Percentiles rank a stretch among this genome's conserved stretches.
Conservation (phyloP, 2,888 invertebrate genomes). For the Cosmorhoe ocellata region DNA sequence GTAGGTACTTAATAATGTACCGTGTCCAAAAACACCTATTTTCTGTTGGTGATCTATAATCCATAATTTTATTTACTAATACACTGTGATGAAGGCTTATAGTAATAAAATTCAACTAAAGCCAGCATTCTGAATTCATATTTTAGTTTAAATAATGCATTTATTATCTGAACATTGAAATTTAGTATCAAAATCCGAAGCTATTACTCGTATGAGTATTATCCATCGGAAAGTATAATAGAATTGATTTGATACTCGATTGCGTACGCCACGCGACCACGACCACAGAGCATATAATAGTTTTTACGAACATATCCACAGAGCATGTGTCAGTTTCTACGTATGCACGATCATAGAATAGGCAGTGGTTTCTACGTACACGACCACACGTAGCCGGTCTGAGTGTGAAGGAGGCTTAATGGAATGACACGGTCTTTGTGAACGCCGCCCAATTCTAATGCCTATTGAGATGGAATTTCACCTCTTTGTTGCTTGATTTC, state of each 20-base stretch:
- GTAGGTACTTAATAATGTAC: neutral
- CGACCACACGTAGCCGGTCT: constrained; percentile 58
- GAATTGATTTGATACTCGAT: constrained; percentile 77
- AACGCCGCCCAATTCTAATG: constrained; percentile 81
- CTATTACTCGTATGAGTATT: constrained; percentile 44
- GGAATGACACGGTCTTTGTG: constrained; percentile 81
- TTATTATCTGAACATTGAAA: constrained; percentile 15
- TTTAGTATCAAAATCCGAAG: constrained; percentile 28
- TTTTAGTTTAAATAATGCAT: constrained; percentile 18
- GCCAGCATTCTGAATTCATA: constrained; percentile 11
- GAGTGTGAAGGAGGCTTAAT: constrained; percentile 78
- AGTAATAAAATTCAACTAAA: constrained; percentile 9
- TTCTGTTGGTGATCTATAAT: constrained; percentile 1
- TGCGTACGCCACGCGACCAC: constrained; percentile 71
- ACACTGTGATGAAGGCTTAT: constrained; percentile 10
- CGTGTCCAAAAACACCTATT: constrained; percentile 1
- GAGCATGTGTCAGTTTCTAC: neutral
- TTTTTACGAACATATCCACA: constrained; percentile 4
- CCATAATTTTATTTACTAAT: constrained; percentile 8
- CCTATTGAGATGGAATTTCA: constrained; percentile 82
- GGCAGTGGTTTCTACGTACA: neutral
- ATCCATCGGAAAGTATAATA: constrained; percentile 60
- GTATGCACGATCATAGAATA: constrained; percentile 47
- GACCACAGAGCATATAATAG: constrained; percentile 43
- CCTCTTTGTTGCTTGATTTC: constrained; percentile 81